A percentile compares a stretch with the other conserved stretches of the same genome.
These are phyloP conservation scores for Hyposoter didymator DNA, from an alignment of 2,888 invertebrate species.

Conservation along the genomic window DNA sequence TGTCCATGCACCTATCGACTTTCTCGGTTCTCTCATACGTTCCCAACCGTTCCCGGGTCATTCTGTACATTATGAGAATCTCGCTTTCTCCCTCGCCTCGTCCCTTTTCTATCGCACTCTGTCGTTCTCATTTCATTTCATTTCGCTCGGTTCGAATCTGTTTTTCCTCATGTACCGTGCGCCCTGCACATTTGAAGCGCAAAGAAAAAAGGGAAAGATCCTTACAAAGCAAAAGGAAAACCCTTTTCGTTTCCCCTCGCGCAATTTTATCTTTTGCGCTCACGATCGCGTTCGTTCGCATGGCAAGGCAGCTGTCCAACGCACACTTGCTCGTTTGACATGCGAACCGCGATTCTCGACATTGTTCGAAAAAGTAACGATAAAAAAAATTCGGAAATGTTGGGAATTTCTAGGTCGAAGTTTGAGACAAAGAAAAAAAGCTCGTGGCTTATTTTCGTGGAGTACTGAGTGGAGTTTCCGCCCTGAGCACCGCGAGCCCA, in stretches of 20 bases:
- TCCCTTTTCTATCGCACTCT: constrained; percentile 45
- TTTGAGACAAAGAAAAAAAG: background rate
- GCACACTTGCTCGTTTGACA: background rate
- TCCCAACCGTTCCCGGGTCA: constrained; percentile 57
- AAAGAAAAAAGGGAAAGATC: constrained; percentile 67
- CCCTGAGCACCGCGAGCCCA: background rate
- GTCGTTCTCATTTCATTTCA: constrained; percentile 56
- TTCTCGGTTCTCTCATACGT: constrained; percentile 73
- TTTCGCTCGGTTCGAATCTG: constrained; percentile 49
- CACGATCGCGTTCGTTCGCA: background rate
- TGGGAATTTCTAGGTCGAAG: background rate
- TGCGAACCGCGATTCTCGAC: background rate
- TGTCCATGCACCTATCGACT: constrained; percentile 80
- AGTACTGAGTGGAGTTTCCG: background rate
- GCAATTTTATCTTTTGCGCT: background rate
- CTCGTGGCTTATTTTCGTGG: background rate
- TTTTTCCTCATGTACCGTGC: constrained; percentile 66
- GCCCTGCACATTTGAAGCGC: constrained; percentile 57
- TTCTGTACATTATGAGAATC: constrained; percentile 57
- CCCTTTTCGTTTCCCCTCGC: constrained; percentile 47
- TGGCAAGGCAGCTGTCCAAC: background rate
- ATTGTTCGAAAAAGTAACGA: background rate
- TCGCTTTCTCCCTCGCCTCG: constrained; percentile 56
- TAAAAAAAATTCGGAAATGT: background rate
- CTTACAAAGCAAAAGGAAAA: constrained; percentile 56